Base-by-base conservation (phyloP, 2,113 vertebrate species). In the Lophura nycthemera region DNA sequence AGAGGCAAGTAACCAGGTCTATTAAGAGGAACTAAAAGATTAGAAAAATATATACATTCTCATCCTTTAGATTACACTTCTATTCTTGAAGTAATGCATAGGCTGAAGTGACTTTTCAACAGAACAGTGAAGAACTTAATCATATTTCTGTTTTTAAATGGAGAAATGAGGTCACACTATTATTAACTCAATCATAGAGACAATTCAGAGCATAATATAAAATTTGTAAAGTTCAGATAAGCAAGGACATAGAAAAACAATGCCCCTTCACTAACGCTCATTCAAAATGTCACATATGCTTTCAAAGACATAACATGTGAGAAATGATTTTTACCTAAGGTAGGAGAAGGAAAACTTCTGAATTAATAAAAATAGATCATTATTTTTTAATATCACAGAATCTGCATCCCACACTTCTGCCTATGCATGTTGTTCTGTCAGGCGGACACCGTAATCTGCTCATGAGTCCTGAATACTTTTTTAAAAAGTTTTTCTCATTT, bases 171-270 rank as follows among this genome's bases (percentile, higher is more conserved):
- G 45, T 65, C 86, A 88, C 32, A 22, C 25, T 59, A 13, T 77
- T 91, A 90, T 74, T 93, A 92, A 80, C 34, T 54, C 92, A 74
- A 87, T 93, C 76, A 72, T 22, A 83, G 83, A 36, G 72, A 89
- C 83, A 86, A 94, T 88, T 93, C 67, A 70, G 69, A 75, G 40
- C 36, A 70, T 87, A 76, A 91, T 89, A 92, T 57, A 87, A 92
- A 90, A 84, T 81, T 86, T 65, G 86, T 57, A 73, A 91, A 86
- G 66, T 90, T 65, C 90, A 87, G 34, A 43, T 47, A 88, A 90
- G 82, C 65, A 94, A 88, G 29, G 38, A 83, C 43, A 40, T 56
- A 32, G 45, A 81, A 56, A 61, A 85, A 90, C 1, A 4, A 73
- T 38, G 22, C 27, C 34, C 78, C 13, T 24, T 87, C 54, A n/a